Conservation (phyloP, 2,113 vertebrate genomes). For the Gorsachius goisagi region DNA sequence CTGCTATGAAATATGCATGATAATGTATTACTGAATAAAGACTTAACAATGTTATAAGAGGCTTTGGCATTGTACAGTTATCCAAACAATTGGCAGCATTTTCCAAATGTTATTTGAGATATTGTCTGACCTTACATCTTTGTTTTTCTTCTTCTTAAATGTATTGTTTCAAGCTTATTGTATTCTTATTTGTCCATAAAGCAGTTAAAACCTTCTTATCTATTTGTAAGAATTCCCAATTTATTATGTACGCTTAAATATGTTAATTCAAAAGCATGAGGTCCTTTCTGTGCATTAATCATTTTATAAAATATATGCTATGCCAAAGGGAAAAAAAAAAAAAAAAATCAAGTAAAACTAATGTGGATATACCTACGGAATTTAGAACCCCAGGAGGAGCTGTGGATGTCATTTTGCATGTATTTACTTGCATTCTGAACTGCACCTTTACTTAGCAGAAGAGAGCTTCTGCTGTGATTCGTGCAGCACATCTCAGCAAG, state of each 20-base stretch:
- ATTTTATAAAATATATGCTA: constrained; percentile 51
- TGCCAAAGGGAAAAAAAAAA: background rate
- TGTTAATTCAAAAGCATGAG: constrained; percentile 59
- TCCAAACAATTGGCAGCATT: constrained; percentile 91
- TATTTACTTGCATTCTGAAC: background rate
- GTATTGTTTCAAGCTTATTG: constrained; percentile 80
- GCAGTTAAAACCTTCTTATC: constrained; percentile 77
- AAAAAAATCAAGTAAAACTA: background rate
- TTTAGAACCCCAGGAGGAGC: background rate
- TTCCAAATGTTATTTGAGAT: constrained; percentile 88
- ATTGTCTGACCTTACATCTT: constrained; percentile 83
- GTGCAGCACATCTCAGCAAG: background rate
- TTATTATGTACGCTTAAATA: constrained; percentile 75
- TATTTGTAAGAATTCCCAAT: constrained; percentile 74
- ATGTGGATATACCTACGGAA: background rate
- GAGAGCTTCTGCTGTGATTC: background rate
- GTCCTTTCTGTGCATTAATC: constrained; percentile 41
- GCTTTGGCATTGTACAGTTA: constrained; percentile 91
- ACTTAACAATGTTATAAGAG: constrained; percentile 93
- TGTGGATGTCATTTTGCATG: background rate
- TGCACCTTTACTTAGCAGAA: constrained; percentile 5
- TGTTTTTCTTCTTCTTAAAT: constrained; percentile 81
- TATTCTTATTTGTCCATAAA: constrained; percentile 78
- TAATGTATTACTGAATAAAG: constrained; percentile 97
- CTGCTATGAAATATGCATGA: constrained; percentile 96